A percentile compares a stretch with the other conserved stretches of the same genome.
phyloP scores from a whole-genome alignment of 2,888 invertebrate genomes.

The Nephrotoma appendiculata region DNA sequence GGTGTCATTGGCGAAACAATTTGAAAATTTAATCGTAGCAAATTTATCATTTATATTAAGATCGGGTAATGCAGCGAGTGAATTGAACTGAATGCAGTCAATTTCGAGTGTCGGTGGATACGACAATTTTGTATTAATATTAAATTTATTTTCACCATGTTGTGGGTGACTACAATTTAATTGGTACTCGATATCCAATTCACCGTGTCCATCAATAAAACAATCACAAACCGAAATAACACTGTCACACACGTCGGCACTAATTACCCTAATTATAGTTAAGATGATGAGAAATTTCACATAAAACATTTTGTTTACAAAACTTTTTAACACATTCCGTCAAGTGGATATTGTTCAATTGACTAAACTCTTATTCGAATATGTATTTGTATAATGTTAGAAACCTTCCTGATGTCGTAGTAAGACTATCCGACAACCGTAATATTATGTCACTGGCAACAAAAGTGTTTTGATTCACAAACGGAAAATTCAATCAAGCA shows the following conservation, averaged over 20 bases:
- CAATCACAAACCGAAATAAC: neutral
- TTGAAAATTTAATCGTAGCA: neutral
- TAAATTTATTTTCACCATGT: neutral
- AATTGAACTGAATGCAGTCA: neutral
- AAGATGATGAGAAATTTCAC: neutral
- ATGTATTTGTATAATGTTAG: neutral
- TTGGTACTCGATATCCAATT: neutral
- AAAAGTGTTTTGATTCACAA: neutral
- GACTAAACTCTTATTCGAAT: neutral
- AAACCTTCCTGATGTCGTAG: neutral
- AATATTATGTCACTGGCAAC: neutral
- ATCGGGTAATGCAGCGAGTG: neutral
- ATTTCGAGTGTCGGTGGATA: neutral
- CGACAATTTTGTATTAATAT: neutral
- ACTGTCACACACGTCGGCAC: neutral
- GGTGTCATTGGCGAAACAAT: neutral
- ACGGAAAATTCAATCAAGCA: neutral
- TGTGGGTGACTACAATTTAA: neutral
- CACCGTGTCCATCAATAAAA: neutral
- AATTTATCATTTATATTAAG: neutral
- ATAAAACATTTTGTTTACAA: neutral
- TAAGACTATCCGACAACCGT: neutral
- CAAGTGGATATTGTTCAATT: neutral
- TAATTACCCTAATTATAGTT: neutral
- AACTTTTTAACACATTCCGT: neutral